Conservation (phyloP, 2,797 vertebrate genomes). For the Triplophysa bombifrons region DNA sequence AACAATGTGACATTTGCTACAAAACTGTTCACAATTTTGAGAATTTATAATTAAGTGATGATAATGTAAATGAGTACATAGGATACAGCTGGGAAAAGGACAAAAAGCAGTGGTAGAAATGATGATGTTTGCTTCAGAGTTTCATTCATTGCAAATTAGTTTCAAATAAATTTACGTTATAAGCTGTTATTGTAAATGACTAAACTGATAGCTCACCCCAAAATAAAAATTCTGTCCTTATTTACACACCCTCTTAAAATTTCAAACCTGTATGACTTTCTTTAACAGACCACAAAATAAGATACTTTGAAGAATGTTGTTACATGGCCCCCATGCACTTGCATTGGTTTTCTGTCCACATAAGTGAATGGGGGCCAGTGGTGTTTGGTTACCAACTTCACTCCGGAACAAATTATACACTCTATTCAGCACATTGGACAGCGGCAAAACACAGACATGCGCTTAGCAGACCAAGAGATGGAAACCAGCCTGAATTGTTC, state of each 20-base stretch:
- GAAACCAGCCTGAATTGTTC: neutral
- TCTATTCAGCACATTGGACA: neutral
- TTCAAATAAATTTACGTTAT: neutral
- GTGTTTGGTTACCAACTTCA: no score
- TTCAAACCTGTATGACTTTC: no score
- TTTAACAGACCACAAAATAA: no score
- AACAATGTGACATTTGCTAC: neutral
- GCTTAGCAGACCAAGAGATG: neutral
- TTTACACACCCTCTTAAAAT: no score
- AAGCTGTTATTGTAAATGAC: neutral
- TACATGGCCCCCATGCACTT: no score
- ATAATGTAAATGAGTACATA: constrained; percentile 4
- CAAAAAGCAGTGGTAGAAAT: neutral
- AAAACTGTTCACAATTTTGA: neutral
- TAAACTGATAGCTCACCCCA: neutral
- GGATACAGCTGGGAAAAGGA: constrained; percentile 10
- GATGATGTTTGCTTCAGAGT: neutral
- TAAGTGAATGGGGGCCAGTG: no score
- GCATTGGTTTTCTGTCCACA: no score
- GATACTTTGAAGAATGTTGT: no score
- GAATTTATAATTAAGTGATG: constrained; percentile 18
- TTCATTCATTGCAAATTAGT: neutral
- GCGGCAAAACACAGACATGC: neutral
- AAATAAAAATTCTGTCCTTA: neutral
- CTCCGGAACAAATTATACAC: neutral